Evolutionary conservation across 1,140 invertebrate genomes (phyloP), one percentile per base, ranked within the genome.

Genomic region (Tetramorium simillimum): DNA sequence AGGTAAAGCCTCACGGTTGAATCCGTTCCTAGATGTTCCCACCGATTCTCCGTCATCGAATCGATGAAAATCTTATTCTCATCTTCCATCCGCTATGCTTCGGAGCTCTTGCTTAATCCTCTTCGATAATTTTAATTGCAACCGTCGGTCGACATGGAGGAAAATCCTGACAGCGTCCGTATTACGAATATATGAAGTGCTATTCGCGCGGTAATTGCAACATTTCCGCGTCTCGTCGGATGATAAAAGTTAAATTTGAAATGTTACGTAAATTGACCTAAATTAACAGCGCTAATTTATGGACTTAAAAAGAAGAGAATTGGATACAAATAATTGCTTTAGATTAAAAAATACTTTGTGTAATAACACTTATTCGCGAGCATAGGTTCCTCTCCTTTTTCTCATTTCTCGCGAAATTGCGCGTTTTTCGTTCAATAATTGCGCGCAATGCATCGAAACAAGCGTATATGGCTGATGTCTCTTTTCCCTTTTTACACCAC

Each of bases 51-150:
- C 37, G 65, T 72, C 80, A 21, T 40, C 43, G 69, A 84, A 84
- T 84, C 80, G 80, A 84, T 84, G 69, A 84, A 84, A 84, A 84
- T 84, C 69, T 84, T 84, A 84, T 84, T 84, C 69, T 73, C 69
- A 73, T 75, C 40, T 84, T 62, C 69, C 51, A n/a, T 62, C 6
- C 16, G 33, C 28, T 75, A 75, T 43, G 53, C 69, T 84, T 49
- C 18, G 80, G 18, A 60, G 53, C 53, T 46, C 28, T 49, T 3
- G 40, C 24, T 60, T 84, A 84, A 84, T 84, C 40, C 69, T 21
- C 28, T 75, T 60, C 40, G 56, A 40, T 24, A 75, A 75, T 75
- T 84, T 75, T 84, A 84, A 84, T 84, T 84, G 69, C 69, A 56
- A 18, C 24, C 7, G 53, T 75, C 69, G 18, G 4, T 56, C 28